phyloP scores from a whole-genome alignment of 2,113 vertebrate genomes.

The Connochaetes taurinus region DNA sequence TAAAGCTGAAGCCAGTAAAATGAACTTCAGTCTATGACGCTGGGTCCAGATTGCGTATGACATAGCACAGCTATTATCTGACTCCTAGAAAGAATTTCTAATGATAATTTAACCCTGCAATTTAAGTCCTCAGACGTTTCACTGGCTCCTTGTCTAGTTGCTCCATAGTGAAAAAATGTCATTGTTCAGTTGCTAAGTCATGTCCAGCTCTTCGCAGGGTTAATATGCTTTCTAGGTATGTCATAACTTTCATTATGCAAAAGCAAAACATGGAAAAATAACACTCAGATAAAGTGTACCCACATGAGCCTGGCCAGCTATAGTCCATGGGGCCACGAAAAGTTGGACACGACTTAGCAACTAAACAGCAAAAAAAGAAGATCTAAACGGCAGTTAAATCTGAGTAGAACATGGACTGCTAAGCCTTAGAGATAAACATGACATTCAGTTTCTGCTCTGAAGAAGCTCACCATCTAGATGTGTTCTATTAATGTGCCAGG shows the following conservation, averaged over 20 bases:
- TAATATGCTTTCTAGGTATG: background rate
- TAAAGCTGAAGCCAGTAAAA: background rate
- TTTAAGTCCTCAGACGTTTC: background rate
- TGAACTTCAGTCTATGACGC: background rate
- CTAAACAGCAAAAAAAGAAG: background rate
- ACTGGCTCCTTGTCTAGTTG: background rate
- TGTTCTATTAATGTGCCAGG: background rate
- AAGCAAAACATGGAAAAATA: background rate
- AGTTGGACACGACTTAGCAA: background rate
- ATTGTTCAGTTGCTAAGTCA: background rate
- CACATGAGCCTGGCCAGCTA: background rate
- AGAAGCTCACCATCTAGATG: background rate
- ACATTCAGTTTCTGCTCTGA: background rate
- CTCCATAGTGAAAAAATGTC: background rate
- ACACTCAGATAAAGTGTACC: background rate
- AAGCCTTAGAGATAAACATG: background rate
- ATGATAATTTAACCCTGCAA: background rate
- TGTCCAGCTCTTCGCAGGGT: background rate
- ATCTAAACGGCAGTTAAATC: background rate
- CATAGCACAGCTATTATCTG: background rate
- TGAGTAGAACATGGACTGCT: background rate
- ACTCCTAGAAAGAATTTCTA: background rate
- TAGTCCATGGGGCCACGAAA: background rate
- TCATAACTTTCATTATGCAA: background rate
- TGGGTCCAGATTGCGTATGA: background rate